phyloP scores from a whole-genome alignment of 2,888 invertebrate species.

The Agrotis segetum region DNA sequence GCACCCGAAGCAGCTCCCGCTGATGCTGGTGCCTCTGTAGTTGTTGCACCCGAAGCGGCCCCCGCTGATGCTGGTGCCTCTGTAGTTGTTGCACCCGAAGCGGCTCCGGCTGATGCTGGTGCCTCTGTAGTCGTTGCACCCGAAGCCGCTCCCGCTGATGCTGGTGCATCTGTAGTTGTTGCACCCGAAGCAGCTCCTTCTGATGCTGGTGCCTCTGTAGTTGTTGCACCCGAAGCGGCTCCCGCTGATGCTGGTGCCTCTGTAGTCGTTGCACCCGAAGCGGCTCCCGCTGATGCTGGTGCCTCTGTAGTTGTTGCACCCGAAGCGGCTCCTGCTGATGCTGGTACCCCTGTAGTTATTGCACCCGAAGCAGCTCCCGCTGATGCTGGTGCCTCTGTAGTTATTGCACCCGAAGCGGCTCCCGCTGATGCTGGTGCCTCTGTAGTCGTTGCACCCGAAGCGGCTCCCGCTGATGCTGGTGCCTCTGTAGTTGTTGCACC shows the following conservation, averaged over 20 bases:
- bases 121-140: too few species aligned
- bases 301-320: rapidly evolving
- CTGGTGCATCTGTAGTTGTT: not conserved
- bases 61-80: not conserved
- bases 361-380: rapidly evolving
- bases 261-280: not conserved
- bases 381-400: too few species aligned
- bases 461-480: not conserved
- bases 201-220: not conserved
- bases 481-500: not conserved
- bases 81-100: not conserved
- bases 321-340: rapidly evolving
- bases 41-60: too few species aligned
- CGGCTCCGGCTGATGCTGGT: not conserved
- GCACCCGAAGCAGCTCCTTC: rapidly evolving
- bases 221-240: not conserved
- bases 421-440: not conserved
- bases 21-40: not conserved
- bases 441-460: not conserved
- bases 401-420: not conserved
- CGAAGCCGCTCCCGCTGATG: too few species aligned
- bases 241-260: not conserved
- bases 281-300: not conserved
- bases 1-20: rapidly evolving
- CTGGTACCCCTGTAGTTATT: not conserved